Percentiles rank a stretch among this genome's conserved stretches.
Evolutionary conservation across 1,140 invertebrate genomes (phyloP).

Genomic region (Sesamia nonagrioides): DNA sequence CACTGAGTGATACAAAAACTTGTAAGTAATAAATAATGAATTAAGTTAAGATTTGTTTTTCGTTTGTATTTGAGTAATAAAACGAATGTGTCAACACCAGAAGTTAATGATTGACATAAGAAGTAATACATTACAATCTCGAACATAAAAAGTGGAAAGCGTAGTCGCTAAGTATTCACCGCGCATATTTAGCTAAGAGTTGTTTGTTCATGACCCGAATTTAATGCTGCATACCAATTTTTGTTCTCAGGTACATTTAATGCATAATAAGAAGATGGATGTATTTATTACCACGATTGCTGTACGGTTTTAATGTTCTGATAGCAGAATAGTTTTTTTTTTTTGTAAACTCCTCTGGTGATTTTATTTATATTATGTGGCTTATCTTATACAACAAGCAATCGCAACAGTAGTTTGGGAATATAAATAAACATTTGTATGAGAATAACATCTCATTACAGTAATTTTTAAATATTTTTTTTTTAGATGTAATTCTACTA

Average conservation of each 20-base stretch:
- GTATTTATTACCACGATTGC: slow-evolving; percentile 15
- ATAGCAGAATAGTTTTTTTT: neutral
- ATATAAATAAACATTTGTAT: neutral
- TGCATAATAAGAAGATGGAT: slow-evolving; percentile 62
- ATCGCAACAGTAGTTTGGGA: neutral
- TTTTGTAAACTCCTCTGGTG: neutral
- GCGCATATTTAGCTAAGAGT: slow-evolving; percentile 75
- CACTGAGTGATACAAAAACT: neutral
- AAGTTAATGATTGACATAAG: slow-evolving; percentile 5
- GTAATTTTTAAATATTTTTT: neutral
- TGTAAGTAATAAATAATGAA: neutral
- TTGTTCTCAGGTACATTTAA: slow-evolving; percentile 64
- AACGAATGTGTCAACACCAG: slow-evolving; percentile 6
- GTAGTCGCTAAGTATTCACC: slow-evolving; percentile 49
- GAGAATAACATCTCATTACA: neutral
- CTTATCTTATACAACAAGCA: too few species aligned
- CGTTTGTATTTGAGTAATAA: slow-evolving; percentile 7
- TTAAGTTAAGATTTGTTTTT: slow-evolving; percentile 9
- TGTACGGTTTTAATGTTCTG: slow-evolving; percentile 16
- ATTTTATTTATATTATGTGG: slow-evolving; percentile 5
- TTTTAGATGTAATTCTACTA: neutral
- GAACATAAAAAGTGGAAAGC: slow-evolving; percentile 19
- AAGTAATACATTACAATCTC: slow-evolving; percentile 10
- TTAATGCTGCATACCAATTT: slow-evolving; percentile 72
- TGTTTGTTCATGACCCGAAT: slow-evolving; percentile 80